Base-by-base conservation (phyloP, 2,113 vertebrate species). In the Scalopus aquaticus region DNA sequence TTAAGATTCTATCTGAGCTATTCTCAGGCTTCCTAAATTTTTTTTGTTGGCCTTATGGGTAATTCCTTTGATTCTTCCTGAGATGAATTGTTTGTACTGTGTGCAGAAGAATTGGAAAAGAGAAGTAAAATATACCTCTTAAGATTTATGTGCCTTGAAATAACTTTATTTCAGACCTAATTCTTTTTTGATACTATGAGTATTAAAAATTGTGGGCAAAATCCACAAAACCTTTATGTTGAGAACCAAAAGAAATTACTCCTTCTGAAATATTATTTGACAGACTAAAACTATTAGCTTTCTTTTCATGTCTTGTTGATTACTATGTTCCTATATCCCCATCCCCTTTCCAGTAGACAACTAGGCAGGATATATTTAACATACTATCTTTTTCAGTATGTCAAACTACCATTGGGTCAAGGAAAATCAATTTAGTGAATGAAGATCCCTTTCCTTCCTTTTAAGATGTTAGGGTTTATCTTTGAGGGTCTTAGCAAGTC, bases 131-230 rank as follows among this genome's bases (percentile, higher is more conserved):
- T 87, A 54, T 90, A 91, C 12, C 6, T 73, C 16, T 83, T 35
- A 92, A 70, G 58, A 84, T 78, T 87, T 58, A 56, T 70, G 4
- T 83, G 37, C 24, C 44, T 91, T 91, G 13, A 28, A 89, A 26
- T 80, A 84, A 79, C 37, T 85, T 92, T 85, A 39, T 96, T 85
- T 90, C 60, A 77, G 2, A 80, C 12, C 62, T 93, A 93, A 91
- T 79, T 77, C 46, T 79, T 83, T 15, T 91, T 94, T 79, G 35
- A 58, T 93, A 94, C 10, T 70, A 5, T 64, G 32, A 58, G 5
- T 76, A 37, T 62, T 87, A 94, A 90, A 88, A 88, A 74, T 39
- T 6, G 2, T 10, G 4, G 39, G 2, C 22, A 24, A 35, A 67
- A 60, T 42, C 6, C 30, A 91, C 32, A 89, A 82, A 85, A 89